Conservation (phyloP, 2,113 vertebrate species). For the Pituophis catenifer region DNA sequence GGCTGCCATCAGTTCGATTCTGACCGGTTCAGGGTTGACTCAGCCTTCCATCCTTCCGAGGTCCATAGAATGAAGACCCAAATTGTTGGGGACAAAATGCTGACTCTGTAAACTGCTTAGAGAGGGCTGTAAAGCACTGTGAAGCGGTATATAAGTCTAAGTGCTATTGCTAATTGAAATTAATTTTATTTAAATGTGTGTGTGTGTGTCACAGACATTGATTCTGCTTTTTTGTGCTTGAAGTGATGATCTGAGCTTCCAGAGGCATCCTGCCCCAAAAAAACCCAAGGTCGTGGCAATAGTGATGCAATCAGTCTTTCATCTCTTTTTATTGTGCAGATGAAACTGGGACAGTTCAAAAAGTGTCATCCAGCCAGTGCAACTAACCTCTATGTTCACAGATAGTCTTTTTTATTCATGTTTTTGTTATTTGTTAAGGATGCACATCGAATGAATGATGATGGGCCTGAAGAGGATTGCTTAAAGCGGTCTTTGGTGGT, state of each 20-base stretch:
- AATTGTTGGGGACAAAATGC: too few relatives aligned
- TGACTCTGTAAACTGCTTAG: too few relatives aligned
- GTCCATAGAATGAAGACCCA: too few relatives aligned
- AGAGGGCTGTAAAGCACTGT: too few relatives aligned
- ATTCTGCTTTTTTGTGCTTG: background rate
- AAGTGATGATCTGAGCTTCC: background rate
- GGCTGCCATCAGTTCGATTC: background rate
- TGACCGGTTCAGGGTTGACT: background rate
- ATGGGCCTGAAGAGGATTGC: background rate
- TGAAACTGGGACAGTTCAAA: background rate
- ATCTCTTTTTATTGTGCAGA: background rate
- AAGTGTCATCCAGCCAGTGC: background rate
- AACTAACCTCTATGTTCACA: background rate
- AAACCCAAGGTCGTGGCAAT: background rate
- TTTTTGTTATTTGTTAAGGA: background rate
- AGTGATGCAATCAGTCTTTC: background rate
- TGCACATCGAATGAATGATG: background rate
- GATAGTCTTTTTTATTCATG: background rate
- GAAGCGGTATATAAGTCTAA: too few relatives aligned
- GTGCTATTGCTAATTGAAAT: too few relatives aligned
- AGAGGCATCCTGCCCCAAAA: background rate
- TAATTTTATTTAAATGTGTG: too few relatives aligned
- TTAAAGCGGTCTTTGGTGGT: background rate
- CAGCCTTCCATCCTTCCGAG: background rate
- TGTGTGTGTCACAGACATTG: too few relatives aligned